Conservation (phyloP, 2,888 invertebrate genomes). For the Spicauda simplicius region DNA sequence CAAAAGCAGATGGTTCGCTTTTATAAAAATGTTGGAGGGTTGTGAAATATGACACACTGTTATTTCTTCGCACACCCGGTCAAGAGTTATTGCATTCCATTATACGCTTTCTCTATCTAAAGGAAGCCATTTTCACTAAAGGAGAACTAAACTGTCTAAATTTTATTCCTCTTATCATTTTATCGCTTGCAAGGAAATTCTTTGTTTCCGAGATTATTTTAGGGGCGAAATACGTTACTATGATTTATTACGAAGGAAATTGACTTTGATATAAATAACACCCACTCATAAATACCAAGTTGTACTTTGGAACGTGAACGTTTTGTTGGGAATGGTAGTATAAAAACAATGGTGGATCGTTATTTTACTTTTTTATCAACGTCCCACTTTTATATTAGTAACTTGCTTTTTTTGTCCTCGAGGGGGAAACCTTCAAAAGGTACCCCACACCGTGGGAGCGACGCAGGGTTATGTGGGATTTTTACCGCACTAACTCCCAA, state of each 20-base stretch:
- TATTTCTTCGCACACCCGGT: conserved; percentile 85
- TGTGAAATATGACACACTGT: conserved; percentile 85
- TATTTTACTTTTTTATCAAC: background rate
- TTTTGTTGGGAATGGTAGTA: background rate
- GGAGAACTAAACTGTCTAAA: conserved; percentile 80
- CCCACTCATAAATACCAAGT: conserved; percentile 1
- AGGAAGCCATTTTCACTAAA: conserved; percentile 83
- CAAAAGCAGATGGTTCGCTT: conserved; percentile 85
- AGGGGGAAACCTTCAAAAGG: no score
- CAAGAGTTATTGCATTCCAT: conserved; percentile 85
- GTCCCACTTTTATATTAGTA: no score
- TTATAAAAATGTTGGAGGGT: conserved; percentile 85
- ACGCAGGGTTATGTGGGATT: no score
- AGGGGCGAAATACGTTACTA: conserved; percentile 28
- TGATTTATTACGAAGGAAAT: conserved; percentile 31
- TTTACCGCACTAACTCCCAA: no score
- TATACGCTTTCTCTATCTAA: conserved; percentile 84
- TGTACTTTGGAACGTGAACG: background rate
- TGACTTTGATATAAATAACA: conserved; percentile 22
- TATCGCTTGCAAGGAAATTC: conserved; percentile 50
- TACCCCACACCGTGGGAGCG: no score
- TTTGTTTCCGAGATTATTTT: conserved; percentile 35
- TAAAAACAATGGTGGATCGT: background rate
- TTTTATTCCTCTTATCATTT: conserved; percentile 75
- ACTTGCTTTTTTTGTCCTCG: no score